These are phyloP conservation scores for Channa maculata DNA, from an alignment of 2,113 vertebrate species.

Conservation along the genomic window DNA sequence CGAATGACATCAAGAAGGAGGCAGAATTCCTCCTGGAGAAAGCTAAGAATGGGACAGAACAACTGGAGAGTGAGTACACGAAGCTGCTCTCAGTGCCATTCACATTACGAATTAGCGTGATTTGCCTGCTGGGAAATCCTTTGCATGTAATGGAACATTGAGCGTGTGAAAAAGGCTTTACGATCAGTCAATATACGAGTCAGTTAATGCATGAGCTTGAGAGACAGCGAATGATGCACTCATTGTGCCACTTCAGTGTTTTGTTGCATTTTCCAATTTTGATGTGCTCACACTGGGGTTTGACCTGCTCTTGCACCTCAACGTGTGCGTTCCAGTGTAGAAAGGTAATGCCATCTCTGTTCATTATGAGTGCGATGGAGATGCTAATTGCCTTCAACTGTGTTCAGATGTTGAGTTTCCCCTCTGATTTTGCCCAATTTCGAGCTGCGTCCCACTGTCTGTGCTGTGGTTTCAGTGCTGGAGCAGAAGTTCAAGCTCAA, in stretches of 20 bases:
- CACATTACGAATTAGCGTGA: neutral
- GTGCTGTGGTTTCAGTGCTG: slow-evolving; percentile 75
- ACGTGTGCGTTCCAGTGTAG: neutral
- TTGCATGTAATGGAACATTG: too few relatives aligned
- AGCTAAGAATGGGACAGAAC: slow-evolving; percentile 79
- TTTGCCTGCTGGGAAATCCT: neutral
- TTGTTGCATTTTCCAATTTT: too few relatives aligned
- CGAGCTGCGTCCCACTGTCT: neutral
- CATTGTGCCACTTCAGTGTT: too few relatives aligned
- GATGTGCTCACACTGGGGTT: neutral
- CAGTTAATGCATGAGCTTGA: too few relatives aligned
- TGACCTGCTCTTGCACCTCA: neutral
- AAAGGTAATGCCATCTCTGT: too few relatives aligned
- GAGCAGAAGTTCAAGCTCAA: slow-evolving; percentile 84
- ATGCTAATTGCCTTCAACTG: neutral
- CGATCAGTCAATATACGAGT: too few relatives aligned
- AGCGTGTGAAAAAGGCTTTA: too few relatives aligned
- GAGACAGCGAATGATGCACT: too few relatives aligned
- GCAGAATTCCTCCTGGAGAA: slow-evolving; percentile 83
- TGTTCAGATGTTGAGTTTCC: neutral
- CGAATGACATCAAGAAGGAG: slow-evolving; percentile 77
- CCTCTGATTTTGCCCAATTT: neutral
- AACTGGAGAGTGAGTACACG: slow-evolving; percentile 81
- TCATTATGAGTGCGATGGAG: neutral
- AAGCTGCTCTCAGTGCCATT: neutral